Base-by-base conservation (phyloP, 2,113 vertebrate species). In the Lycaon pictus region DNA sequence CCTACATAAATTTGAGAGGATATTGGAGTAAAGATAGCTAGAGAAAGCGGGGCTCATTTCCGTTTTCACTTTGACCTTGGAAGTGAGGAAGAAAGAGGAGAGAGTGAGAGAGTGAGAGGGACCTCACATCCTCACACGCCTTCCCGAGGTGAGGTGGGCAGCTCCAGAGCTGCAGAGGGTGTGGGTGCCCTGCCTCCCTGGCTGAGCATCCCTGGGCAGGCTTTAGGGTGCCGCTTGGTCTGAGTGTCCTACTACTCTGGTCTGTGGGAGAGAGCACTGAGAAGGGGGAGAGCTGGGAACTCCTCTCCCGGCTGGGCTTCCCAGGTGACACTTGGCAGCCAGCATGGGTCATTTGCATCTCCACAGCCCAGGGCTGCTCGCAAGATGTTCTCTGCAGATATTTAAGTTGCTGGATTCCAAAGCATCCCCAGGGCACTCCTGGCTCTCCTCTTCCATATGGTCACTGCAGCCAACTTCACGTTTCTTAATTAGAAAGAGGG, bases 311-410 rank as follows among this genome's bases (percentile, higher is more conserved):
- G 74, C 53, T 82, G 55, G 29, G 88, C 51, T 65, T 94, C 91
- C 67, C 32, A 20, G 22, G 48, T 91, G 74, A 93, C 19, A 27
- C 74, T 85, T 88, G 79, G 93, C 77, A 60, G 22, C 90, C 85
- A 83, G 19, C 51, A 19, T 7, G 23, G 56, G 76, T 91, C 51
- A 72, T 98, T 81, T 95, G 93, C 93, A 96, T 90, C 88, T 98
- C 97, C 90, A 87, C 76, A 97, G 65, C 82, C 94, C 35, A 93
- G 77, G 92, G 63, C 62, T 96, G 94, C 90, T 93, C 43, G 23
- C 90, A 97, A 95, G 76, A 87, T 84, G 37, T 65, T 97, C 72
- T 90, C 23, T 88, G 77, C 55, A 97, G 67, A 96, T 11, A 58
- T 77, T 96, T 11, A 90, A 95, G 20, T 51, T 79, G 4, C 79